A percentile compares a stretch with the other conserved stretches of the same genome.
Evolutionary conservation across 2,113 vertebrate species (phyloP).

Genomic region (Odontophorus gujanensis): DNA sequence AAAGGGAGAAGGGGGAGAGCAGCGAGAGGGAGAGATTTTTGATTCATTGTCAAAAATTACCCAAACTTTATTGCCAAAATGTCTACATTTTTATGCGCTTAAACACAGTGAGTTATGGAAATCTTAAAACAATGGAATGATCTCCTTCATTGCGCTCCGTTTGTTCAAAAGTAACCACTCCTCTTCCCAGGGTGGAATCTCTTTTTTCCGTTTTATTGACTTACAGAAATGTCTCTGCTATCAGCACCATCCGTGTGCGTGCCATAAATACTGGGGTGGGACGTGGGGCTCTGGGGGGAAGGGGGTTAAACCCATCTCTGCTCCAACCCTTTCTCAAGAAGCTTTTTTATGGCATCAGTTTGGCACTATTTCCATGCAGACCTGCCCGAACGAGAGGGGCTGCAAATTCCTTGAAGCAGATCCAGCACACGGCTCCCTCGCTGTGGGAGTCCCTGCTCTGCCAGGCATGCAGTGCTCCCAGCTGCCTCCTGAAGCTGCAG

Average conservation of each 20-base stretch:
- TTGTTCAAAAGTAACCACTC: conserved; percentile 42
- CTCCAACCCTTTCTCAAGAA: conserved; percentile 10
- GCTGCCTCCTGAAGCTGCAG: neutral
- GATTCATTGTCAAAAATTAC: conserved; percentile 69
- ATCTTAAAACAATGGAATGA: conserved; percentile 75
- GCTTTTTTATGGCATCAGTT: neutral
- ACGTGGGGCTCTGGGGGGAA: neutral
- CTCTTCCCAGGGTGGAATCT: conserved; percentile 26
- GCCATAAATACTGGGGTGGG: conserved; percentile 61
- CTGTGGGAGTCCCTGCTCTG: conserved; percentile 66
- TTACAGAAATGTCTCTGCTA: conserved; percentile 52
- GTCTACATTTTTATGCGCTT: conserved; percentile 75
- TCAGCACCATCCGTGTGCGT: conserved; percentile 44
- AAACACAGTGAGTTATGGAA: conserved; percentile 75
- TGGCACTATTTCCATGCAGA: conserved; percentile 54
- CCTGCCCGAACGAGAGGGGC: conserved; percentile 63
- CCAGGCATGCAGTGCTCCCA: conserved; percentile 37
- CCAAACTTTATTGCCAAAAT: conserved; percentile 66
- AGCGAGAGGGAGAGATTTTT: conserved; percentile 64
- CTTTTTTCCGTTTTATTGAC: conserved; percentile 51
- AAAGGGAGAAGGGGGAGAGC: conserved; percentile 25
- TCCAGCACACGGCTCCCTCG: conserved; percentile 41
- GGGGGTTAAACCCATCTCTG: neutral
- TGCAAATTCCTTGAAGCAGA: conserved; percentile 64
- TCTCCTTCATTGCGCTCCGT: conserved; percentile 49